Evolutionary conservation across 2,888 invertebrate species (phyloP).

Genomic region (Apocheima hispidaria): DNA sequence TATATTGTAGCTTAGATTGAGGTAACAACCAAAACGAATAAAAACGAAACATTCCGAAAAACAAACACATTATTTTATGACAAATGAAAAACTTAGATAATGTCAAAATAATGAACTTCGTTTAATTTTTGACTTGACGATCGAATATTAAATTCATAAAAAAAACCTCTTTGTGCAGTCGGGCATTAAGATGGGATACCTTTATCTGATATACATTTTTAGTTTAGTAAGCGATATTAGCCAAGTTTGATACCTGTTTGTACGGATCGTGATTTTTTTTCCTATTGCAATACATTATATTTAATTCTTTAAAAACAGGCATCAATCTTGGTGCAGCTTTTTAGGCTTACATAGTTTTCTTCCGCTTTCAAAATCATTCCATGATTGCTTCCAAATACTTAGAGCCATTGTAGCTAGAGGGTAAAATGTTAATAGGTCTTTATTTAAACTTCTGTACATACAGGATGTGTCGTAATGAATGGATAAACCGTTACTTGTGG

Average conservation of each 20-base stretch:
- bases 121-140: too few species aligned
- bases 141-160: too few species aligned
- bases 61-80: background rate
- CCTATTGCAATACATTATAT: conserved; percentile 43
- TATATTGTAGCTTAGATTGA: conserved; percentile 36
- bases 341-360: conserved; percentile 59
- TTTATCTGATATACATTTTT: conserved; percentile 37
- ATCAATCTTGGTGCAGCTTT: conserved; percentile 63
- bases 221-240: conserved; percentile 50
- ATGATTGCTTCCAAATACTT: conserved; percentile 70
- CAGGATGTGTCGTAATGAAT: too few species aligned
- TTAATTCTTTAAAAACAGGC: conserved; percentile 56
- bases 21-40: conserved; percentile 35
- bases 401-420: conserved; percentile 29
- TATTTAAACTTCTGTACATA: too few species aligned
- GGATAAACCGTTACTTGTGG: too few species aligned
- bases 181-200: conserved; percentile 4
- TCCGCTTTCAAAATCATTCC: conserved; percentile 75
- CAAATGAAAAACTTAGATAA: too few species aligned
- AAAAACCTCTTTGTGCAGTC: background rate
- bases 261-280: conserved; percentile 42
- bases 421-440: too few species aligned
- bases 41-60: background rate
- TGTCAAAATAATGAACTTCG: background rate
- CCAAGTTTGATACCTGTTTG: conserved; percentile 57